A percentile compares a stretch with the other conserved stretches of the same genome.
These are phyloP conservation scores for Montipora efflorescens DNA, from an alignment of 64 coral and sea anemone genomes.

Conservation along the genomic window DNA sequence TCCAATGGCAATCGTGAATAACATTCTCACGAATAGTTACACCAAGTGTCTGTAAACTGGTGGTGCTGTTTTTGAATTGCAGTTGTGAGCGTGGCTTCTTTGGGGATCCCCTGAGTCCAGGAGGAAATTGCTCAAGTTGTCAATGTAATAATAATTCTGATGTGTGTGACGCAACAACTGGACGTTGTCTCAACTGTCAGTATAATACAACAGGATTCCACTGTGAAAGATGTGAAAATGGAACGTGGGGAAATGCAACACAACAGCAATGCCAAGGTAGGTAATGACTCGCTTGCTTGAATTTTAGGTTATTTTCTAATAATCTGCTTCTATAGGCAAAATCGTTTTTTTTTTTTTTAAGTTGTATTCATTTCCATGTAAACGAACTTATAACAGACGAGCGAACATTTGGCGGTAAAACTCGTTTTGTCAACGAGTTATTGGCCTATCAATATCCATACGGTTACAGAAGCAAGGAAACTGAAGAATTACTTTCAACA, in stretches of 20 bases:
- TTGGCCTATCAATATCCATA: too few relatives aligned
- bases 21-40: too few relatives aligned
- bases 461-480: too few relatives aligned
- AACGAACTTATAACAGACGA: too few relatives aligned
- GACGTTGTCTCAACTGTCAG: slow-evolving; percentile 79
- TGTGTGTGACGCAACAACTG: slow-evolving; percentile 89
- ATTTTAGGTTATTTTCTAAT: neutral
- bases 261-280: slow-evolving; percentile 91
- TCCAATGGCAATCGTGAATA: too few relatives aligned
- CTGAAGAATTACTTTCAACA: too few relatives aligned
- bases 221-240: slow-evolving; percentile 97
- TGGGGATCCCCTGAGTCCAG: slow-evolving; percentile 77
- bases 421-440: too few relatives aligned
- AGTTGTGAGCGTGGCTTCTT: slow-evolving; percentile 90
- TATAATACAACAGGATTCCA: slow-evolving; percentile 89
- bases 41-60: neutral
- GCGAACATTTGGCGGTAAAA: too few relatives aligned
- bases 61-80: neutral
- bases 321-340: too few relatives aligned
- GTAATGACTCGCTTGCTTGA: neutral
- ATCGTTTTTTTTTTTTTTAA: too few relatives aligned
- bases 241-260: slow-evolving; percentile 88
- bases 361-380: too few relatives aligned
- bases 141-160: slow-evolving; percentile 97
- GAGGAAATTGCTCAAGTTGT: slow-evolving; percentile 91